Conservation (phyloP, 53 echinoderm and acorn worm genomes). For the Antedon mediterranea region DNA sequence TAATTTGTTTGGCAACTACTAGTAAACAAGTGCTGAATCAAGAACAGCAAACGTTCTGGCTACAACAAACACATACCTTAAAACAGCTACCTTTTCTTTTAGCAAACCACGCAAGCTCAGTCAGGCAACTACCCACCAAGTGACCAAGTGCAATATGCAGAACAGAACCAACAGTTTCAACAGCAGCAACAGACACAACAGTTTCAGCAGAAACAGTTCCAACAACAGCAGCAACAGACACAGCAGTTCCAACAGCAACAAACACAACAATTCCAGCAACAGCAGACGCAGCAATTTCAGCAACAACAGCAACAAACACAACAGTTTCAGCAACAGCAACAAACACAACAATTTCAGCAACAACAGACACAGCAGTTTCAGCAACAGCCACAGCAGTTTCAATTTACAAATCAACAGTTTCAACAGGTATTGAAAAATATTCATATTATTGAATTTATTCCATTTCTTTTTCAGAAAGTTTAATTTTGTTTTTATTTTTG, state of each 20-base stretch:
- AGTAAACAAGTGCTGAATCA: no score
- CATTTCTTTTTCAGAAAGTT: no score
- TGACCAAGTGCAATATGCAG: neutral
- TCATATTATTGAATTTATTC: no score
- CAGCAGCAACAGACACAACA: conserved; percentile 16
- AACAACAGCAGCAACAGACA: neutral
- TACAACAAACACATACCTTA: no score
- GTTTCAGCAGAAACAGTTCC: conserved; percentile 16
- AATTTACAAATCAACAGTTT: conserved; percentile 6
- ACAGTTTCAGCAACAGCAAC: conserved; percentile 17
- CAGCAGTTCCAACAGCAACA: conserved; percentile 5
- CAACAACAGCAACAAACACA: conserved; percentile 10
- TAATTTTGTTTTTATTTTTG: no score
- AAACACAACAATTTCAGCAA: conserved; percentile 18
- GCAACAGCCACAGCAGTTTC: conserved; percentile 17
- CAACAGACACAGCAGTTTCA: conserved; percentile 13
- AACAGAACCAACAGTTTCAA: conserved; percentile 10
- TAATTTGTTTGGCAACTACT: no score
- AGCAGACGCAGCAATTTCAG: neutral
- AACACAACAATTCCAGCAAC: neutral
- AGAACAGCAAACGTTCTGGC: no score
- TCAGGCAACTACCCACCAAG: conserved; percentile 13
- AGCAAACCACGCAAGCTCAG: conserved; percentile 14
- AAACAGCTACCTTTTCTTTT: no score
- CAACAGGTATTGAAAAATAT: neutral